Conservation (phyloP, 2,797 vertebrate genomes). For the Sardinella longiceps region DNA sequence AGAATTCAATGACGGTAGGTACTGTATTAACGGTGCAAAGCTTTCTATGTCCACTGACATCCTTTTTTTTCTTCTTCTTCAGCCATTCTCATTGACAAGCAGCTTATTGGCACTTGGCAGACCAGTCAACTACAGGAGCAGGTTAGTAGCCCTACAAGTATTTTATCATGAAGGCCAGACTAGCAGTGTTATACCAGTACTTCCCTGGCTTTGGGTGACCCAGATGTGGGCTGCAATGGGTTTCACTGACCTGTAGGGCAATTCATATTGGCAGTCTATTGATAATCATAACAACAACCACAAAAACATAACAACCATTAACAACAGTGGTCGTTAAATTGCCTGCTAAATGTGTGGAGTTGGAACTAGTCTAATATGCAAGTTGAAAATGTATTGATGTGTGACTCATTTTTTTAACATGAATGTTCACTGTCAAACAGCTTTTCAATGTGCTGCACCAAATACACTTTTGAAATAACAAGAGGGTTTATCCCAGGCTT, state of each 20-base stretch:
- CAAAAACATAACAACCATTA: too few species aligned
- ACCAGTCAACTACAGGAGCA: not conserved
- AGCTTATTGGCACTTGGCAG: not conserved
- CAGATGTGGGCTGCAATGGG: too few species aligned
- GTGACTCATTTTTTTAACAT: not conserved
- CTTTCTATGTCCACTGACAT: not conserved
- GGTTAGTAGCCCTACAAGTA: too few species aligned
- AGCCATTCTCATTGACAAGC: not conserved
- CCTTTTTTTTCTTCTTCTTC: not conserved
- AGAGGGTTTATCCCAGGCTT: not conserved
- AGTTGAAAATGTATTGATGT: not conserved
- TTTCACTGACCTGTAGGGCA: too few species aligned
- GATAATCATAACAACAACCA: too few species aligned
- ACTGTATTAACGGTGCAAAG: not conserved
- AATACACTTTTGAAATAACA: slow-evolving; percentile 16
- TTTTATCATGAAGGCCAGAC: too few species aligned
- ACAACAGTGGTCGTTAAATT: too few species aligned
- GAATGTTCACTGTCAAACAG: not conserved
- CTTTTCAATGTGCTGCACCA: not conserved
- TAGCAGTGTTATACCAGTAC: too few species aligned
- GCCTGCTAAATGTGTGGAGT: too few species aligned
- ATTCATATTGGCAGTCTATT: too few species aligned
- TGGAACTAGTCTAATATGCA: too few species aligned
- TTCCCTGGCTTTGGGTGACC: too few species aligned
- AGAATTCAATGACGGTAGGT: not conserved